Percentiles rank a stretch among this genome's conserved stretches.
Conservation (phyloP, 2,888 invertebrate genomes). For the Drosophila hawaiiensis region DNA sequence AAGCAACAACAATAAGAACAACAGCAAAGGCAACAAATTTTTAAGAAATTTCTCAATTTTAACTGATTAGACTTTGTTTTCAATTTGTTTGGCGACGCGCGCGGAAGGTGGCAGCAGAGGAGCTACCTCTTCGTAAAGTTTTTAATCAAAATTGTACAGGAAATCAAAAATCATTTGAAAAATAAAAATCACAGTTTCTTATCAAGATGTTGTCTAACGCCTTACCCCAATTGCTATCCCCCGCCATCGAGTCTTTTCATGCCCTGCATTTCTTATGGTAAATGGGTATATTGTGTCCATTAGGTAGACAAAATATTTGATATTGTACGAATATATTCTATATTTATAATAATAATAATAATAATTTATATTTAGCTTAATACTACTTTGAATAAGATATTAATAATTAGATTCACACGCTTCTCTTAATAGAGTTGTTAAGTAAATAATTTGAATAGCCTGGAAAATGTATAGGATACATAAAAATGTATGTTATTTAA, state of each 20-base stretch:
- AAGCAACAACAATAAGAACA: conserved; percentile 30
- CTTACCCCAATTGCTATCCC: conserved; percentile 77
- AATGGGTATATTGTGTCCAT: background rate
- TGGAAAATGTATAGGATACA: accelerated
- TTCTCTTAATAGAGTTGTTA: background rate
- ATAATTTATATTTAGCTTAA: background rate
- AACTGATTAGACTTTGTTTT: conserved; percentile 80
- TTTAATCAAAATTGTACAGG: conserved; percentile 83
- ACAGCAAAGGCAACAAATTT: conserved; percentile 25
- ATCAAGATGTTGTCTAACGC: conserved; percentile 72
- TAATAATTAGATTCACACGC: background rate
- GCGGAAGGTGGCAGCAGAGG: conserved; percentile 33
- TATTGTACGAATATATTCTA: background rate
- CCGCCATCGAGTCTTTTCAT: conserved; percentile 27
- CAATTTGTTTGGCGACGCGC: conserved; percentile 68
- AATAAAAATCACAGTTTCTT: conserved; percentile 82
- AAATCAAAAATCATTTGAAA: conserved; percentile 82
- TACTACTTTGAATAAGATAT: background rate
- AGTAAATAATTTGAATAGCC: background rate
- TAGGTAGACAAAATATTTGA: background rate
- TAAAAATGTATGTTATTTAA: background rate
- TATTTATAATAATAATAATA: too few species aligned
- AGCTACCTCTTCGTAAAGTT: conserved; percentile 59
- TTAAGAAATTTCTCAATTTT: conserved; percentile 77
- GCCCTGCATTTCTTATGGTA: conserved; percentile 6